Percentiles rank a stretch among this genome's conserved stretches.
Evolutionary conservation across 2,888 invertebrate genomes (phyloP).

Genomic region (Troides helena): DNA sequence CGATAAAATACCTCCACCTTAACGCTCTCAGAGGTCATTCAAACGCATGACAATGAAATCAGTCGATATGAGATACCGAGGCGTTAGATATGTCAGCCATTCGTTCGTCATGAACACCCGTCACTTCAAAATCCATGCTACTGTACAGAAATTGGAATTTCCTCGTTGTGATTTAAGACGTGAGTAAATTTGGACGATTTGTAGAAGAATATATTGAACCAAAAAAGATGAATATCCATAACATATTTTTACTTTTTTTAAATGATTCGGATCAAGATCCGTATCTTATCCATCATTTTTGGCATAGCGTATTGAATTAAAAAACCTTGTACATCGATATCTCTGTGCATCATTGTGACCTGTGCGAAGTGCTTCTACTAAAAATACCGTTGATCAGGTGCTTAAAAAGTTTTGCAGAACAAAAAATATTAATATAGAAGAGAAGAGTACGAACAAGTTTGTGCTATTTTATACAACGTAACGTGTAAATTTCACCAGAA

Average conservation of each 20-base stretch:
- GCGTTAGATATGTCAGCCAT: slow-evolving; percentile 73
- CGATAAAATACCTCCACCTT: slow-evolving; percentile 55
- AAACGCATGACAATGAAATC: slow-evolving; percentile 63
- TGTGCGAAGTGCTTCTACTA: slow-evolving; percentile 66
- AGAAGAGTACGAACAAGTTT: slow-evolving; percentile 50
- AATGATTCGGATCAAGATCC: slow-evolving; percentile 13
- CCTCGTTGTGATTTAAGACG: slow-evolving; percentile 46
- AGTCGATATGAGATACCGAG: slow-evolving; percentile 62
- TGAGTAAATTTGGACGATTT: slow-evolving; percentile 51
- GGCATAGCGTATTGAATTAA: slow-evolving; percentile 32
- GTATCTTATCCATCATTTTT: slow-evolving; percentile 54
- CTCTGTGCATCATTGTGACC: slow-evolving; percentile 51
- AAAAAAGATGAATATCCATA: slow-evolving; percentile 20
- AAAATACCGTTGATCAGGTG: slow-evolving; percentile 59
- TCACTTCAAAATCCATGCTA: slow-evolving; percentile 69
- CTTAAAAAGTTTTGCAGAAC: slow-evolving; percentile 47
- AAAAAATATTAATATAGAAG: slow-evolving; percentile 44
- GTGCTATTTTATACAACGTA: slow-evolving; percentile 60
- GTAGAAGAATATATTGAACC: slow-evolving; percentile 31
- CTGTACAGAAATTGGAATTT: slow-evolving; percentile 75
- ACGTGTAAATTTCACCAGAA: slow-evolving; percentile 37
- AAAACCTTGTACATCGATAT: slow-evolving; percentile 51
- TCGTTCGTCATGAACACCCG: slow-evolving; percentile 55
- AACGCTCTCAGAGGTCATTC: slow-evolving; percentile 52
- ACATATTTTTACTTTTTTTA: not conserved